Base-by-base conservation (phyloP, 2,113 vertebrate species). In the Aythya baeri region DNA sequence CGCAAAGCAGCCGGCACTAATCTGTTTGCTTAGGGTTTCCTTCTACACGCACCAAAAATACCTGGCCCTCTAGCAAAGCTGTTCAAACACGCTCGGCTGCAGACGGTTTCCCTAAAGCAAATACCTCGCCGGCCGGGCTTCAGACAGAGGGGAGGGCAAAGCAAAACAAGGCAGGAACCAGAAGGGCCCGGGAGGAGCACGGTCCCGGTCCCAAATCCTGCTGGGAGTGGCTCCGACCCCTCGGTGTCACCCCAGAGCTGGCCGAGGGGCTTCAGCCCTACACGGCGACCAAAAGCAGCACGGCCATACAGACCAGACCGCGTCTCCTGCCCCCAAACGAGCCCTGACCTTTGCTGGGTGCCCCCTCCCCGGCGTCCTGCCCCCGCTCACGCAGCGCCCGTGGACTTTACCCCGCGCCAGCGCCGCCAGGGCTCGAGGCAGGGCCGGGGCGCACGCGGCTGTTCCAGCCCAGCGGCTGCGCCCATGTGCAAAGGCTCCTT, bases 291-390 rank as follows among this genome's bases (percentile, higher is more conserved):
- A 22, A 49, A 49, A 49, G 46, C 46, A 49, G 46, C 46, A 49
- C 20, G 46, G 46, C 46, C 46, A 49, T 21, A 21, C 46, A 21
- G 20, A 21, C 46, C 46, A 21, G 20, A 49, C 46, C 46, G 11
- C 46, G 46, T 22, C 46, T 49, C 46, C 46, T 49, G 46, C 46
- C 46, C 46, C 5, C 46, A 97, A 96, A 96, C 86, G 91, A 87
- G 58, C 57, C 49, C 86, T 93, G 96, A 96, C 94, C 97, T 97
- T 96, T 93, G 91, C 83, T 62, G 93, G 81, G 73, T 79, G 36
- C 86, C 75, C 10, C 46, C 46, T 20, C 20, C 46, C 46, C 20
- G 21, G 46, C 52, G 26, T 55, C 61, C 34, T 63, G 34, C 26
- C 62, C 62, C 17, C 5, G 14, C 26, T 55, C 52, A 16, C 52